Evolutionary conservation across 2,113 vertebrate species (phyloP).

Genomic region (Daphoenositta chrysoptera): DNA sequence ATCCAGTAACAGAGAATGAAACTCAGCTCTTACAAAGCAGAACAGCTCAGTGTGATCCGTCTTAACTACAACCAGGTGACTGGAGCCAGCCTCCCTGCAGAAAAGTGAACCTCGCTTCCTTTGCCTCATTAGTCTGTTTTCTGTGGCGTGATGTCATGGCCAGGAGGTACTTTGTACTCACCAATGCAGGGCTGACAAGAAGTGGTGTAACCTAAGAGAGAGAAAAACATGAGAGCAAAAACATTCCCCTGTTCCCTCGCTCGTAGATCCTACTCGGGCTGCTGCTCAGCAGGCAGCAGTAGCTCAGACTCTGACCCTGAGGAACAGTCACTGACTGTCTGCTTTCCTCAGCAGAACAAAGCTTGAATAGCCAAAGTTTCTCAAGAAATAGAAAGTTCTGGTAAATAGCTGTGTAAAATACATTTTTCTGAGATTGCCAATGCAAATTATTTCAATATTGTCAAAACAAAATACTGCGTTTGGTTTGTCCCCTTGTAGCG

Average conservation of each 20-base stretch:
- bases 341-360: neutral
- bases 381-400: neutral
- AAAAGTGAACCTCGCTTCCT: constrained; percentile 16
- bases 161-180: constrained; percentile 16
- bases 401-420: neutral
- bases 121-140: constrained; percentile 31
- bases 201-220: neutral
- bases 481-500: neutral
- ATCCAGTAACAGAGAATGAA: constrained; percentile 32
- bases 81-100: constrained; percentile 3
- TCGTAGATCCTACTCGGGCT: neutral
- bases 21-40: constrained; percentile 42
- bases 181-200: neutral
- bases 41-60: constrained; percentile 42
- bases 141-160: constrained; percentile 37
- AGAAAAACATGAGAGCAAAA: constrained; percentile 18
- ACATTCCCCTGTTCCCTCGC: neutral
- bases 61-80: constrained; percentile 65
- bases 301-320: neutral
- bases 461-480: neutral
- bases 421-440: neutral
- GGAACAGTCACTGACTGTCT: neutral
- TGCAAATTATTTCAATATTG: neutral
- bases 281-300: neutral
- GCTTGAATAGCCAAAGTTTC: neutral